Percentiles rank a stretch among this genome's conserved stretches.
phyloP scores from a whole-genome alignment of 2,888 invertebrate genomes.

The Stenurella melanura region DNA sequence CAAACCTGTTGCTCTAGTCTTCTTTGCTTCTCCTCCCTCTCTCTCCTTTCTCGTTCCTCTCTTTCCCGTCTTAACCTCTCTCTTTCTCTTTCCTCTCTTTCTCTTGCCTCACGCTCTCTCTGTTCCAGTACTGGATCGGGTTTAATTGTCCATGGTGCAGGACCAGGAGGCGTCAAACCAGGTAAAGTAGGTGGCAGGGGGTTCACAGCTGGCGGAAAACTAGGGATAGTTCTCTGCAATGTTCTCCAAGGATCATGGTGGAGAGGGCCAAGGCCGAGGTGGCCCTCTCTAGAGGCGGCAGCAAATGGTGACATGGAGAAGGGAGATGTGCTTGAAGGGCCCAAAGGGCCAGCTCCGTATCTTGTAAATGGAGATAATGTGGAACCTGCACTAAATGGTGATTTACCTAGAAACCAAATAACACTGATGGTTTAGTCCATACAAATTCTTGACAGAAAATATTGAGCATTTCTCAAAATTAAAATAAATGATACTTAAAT shows the following conservation, averaged over 20 bases:
- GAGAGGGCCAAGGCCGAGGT: constrained; percentile 68
- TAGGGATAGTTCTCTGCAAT: constrained; percentile 78
- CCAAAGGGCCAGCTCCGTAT: constrained; percentile 79
- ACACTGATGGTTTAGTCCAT: constrained; percentile 16
- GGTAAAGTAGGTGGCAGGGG: constrained; percentile 74
- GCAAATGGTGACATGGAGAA: constrained; percentile 83
- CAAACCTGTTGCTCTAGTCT: constrained; percentile 72
- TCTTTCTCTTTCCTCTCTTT: constrained; percentile 77
- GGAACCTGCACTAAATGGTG: constrained; percentile 74
- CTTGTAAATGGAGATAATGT: constrained; percentile 88
- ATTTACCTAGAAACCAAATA: constrained; percentile 59
- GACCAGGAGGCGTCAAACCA: constrained; percentile 66
- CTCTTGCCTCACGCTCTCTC: constrained; percentile 79
- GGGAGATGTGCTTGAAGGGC: constrained; percentile 77
- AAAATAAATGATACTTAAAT: too few relatives aligned
- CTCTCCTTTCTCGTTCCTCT: constrained; percentile 78
- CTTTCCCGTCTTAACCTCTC: constrained; percentile 76
- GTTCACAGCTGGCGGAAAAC: constrained; percentile 71
- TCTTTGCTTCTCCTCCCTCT: constrained; percentile 74
- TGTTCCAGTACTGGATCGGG: constrained; percentile 77
- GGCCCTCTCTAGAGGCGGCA: constrained; percentile 70
- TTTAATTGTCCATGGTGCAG: constrained; percentile 80
- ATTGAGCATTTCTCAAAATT: too few relatives aligned
- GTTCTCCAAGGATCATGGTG: constrained; percentile 85
- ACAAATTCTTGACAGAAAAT: background rate